phyloP scores from a whole-genome alignment of 2,113 vertebrate species.

The Brienomyrus longianalis region DNA sequence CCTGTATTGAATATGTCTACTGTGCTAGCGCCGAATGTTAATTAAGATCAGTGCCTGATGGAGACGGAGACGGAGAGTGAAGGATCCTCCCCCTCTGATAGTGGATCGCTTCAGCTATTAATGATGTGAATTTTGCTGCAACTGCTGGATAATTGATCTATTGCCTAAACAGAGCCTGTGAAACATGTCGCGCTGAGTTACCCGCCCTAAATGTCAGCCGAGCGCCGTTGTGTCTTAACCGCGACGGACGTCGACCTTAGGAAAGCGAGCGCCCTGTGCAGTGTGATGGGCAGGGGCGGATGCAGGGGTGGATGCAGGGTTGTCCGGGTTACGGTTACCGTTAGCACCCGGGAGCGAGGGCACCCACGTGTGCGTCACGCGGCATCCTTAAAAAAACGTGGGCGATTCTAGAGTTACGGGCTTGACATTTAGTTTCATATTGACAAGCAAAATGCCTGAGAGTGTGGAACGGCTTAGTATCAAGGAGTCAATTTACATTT shows the following conservation, averaged over 20 bases:
- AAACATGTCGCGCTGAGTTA: not conserved
- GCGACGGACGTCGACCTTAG: not conserved
- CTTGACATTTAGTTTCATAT: not conserved
- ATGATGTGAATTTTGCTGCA: not conserved
- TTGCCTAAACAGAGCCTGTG: not conserved
- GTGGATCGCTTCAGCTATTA: not conserved
- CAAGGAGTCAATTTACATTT: not conserved
- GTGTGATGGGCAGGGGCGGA: not conserved
- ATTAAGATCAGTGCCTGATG: not conserved
- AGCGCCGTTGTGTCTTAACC: not conserved
- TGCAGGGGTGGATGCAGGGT: not conserved
- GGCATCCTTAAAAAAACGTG: not conserved
- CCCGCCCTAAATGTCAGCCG: not conserved
- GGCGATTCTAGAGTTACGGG: not conserved
- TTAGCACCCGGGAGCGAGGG: not conserved
- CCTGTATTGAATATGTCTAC: not conserved
- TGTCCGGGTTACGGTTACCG: not conserved
- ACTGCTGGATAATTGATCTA: not conserved
- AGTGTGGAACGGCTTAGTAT: not conserved
- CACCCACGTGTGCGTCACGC: not conserved
- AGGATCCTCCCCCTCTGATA: not conserved
- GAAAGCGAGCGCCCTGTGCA: not conserved
- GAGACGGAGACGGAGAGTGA: not conserved
- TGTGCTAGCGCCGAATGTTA: not conserved
- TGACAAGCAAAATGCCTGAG: not conserved